Conservation (phyloP, 2,113 vertebrate genomes). For the Amphilophus citrinellus region DNA sequence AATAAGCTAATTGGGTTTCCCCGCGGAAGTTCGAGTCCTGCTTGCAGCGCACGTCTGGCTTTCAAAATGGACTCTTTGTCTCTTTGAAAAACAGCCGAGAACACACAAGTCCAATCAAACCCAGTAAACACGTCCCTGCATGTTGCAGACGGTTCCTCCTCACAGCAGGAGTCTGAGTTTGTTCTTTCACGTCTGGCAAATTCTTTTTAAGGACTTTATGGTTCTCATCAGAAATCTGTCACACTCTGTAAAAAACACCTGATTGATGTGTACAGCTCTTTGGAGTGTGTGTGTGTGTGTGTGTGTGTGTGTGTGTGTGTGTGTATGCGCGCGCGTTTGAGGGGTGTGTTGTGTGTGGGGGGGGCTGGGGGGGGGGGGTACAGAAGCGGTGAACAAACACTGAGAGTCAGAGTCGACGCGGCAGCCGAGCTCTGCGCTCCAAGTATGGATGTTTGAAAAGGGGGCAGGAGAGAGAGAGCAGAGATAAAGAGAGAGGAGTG, state of each 20-base stretch:
- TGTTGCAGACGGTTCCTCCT: not conserved
- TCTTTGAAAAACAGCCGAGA: no score
- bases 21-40: not conserved
- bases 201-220: no score
- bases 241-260: no score
- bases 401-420: constrained; percentile 17
- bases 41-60: not conserved
- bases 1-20: not conserved
- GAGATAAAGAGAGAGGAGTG: not conserved
- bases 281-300: no score
- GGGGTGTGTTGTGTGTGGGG: no score
- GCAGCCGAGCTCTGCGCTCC: constrained; percentile 28
- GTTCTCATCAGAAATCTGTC: not conserved
- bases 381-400: constrained; percentile 7
- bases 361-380: not conserved
- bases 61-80: no score
- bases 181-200: no score
- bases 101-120: not conserved
- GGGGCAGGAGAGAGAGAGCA: not conserved
- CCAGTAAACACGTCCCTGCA: not conserved
- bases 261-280: not conserved
- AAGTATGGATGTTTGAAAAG: constrained; percentile 28
- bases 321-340: no score
- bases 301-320: no score
- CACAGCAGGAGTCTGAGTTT: not conserved